phyloP scores from a whole-genome alignment of 2,888 invertebrate genomes.

The Willowsia nigromaculata region DNA sequence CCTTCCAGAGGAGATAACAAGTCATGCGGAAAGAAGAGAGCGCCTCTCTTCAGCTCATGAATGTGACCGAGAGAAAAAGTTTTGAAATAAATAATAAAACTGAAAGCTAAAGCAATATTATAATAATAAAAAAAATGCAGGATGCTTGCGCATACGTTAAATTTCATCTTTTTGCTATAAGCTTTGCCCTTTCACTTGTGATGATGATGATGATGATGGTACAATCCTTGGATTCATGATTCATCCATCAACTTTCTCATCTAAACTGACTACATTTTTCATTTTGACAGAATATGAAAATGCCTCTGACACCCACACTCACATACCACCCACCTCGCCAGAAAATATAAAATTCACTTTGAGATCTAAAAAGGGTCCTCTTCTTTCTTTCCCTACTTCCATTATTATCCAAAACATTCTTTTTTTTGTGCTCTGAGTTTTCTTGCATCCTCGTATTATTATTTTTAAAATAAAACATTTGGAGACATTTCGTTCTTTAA shows the following conservation, averaged over 20 bases:
- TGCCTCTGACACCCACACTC: neutral
- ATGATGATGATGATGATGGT: neutral
- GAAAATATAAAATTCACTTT: neutral
- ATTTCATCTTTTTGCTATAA: neutral
- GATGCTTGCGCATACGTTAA: neutral
- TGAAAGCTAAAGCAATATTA: neutral
- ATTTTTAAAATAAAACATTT: constrained; percentile 62
- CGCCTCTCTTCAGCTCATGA: neutral
- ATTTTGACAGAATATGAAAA: constrained; percentile 49
- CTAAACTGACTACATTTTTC: constrained; percentile 72
- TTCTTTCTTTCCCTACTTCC: neutral
- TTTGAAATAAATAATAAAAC: constrained; percentile 53
- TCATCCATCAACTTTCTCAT: constrained; percentile 69
- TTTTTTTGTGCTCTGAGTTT: too few relatives aligned
- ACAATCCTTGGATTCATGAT: neutral
- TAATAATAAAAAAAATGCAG: neutral
- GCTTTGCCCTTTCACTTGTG: neutral
- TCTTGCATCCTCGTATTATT: neutral
- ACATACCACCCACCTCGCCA: neutral
- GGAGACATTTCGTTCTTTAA: constrained; percentile 42
- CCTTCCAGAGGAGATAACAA: too few relatives aligned
- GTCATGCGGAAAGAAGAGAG: neutral
- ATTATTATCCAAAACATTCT: too few relatives aligned
- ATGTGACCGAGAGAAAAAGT: constrained; percentile 26
- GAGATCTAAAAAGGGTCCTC: neutral